Evolutionary conservation across 2,888 invertebrate genomes (phyloP), one percentile per base, ranked within the genome.

Genomic region (Platycheirus rosarum): DNA sequence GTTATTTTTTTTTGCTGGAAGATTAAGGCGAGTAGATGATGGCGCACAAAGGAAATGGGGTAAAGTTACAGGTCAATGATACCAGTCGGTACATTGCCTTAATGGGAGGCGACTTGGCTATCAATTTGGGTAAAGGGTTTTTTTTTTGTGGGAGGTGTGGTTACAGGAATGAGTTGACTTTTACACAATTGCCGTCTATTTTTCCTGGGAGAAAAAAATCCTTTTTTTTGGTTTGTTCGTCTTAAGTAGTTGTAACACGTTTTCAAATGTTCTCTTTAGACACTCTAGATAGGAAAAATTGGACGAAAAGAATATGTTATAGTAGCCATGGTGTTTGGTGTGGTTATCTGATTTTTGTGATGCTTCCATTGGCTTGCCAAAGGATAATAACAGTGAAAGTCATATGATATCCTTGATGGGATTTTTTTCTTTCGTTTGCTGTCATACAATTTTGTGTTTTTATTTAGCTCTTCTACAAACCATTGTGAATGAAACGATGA

Each of bases 311-410:
- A 79, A 79, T 74, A 79, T 74, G 69, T 49, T 35, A 16, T 57
- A 3, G 18, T 9, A 18, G 49, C 14, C 26, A n/a, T n/a, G n/a
- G 18, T 18, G 29, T n/a, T 20, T n/a, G 2, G 3, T 29, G 29
- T 32, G 69, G 51, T 69, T 79, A 74, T 79, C 79, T 57, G 74
- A 79, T 79, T 74, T 80, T 57, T 57, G 16, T 57, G 57, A 23
- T 53, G 8, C 1, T 11, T 37, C 46, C 8, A 62, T 46, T 68
- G 57, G 46, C n/a, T n/a, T n/a, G n/a, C 40, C 53, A 57, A 37
- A 60, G 51, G 75, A 80, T 75, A 75, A 80, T 65, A 75, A 70
- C 60, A 51, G 69, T 55, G 42, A 74, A 69, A 74, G 69, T 65
- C 74, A 74, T 49, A 69, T 49, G 69, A 44, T 69, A 57, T 48